Evolutionary conservation across 2,888 invertebrate species (phyloP).

Genomic region (Rotaria socialis): DNA sequence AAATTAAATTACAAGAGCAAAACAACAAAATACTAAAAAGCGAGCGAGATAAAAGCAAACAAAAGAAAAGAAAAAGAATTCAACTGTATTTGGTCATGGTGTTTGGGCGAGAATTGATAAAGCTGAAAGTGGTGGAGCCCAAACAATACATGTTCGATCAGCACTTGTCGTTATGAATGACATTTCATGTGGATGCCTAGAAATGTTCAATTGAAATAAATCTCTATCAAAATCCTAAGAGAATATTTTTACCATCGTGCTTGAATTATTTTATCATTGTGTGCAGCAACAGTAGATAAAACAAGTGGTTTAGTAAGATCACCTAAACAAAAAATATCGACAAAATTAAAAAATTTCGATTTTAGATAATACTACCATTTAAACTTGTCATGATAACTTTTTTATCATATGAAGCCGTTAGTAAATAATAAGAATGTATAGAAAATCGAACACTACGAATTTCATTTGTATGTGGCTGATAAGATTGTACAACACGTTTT

Average conservation of each 20-base stretch:
- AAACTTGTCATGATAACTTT: constrained; percentile 86
- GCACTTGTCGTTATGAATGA: constrained; percentile 94
- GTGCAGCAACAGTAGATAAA: constrained; percentile 90
- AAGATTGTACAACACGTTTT: constrained; percentile 78
- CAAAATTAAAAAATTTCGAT: background rate
- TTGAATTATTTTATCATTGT: constrained; percentile 94
- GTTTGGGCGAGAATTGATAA: background rate
- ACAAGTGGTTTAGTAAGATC: constrained; percentile 87
- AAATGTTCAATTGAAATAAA: background rate
- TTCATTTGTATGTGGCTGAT: constrained; percentile 84
- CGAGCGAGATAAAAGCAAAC: background rate
- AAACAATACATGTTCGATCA: constrained; percentile 88
- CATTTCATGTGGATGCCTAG: constrained; percentile 84
- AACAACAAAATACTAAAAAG: no score
- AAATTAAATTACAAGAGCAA: background rate
- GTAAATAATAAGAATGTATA: constrained; percentile 68
- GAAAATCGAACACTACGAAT: constrained; percentile 83
- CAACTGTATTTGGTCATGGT: background rate
- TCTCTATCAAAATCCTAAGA: background rate
- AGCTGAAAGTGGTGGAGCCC: constrained; percentile 61
- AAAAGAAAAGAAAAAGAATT: background rate
- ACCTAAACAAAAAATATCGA: constrained; percentile 62
- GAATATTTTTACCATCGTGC: constrained; percentile 71
- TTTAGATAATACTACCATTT: constrained; percentile 62
- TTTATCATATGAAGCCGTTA: constrained; percentile 91